These are phyloP conservation scores for Eciton burchellii DNA, from an alignment of 1,140 invertebrate species.

Conservation along the genomic window DNA sequence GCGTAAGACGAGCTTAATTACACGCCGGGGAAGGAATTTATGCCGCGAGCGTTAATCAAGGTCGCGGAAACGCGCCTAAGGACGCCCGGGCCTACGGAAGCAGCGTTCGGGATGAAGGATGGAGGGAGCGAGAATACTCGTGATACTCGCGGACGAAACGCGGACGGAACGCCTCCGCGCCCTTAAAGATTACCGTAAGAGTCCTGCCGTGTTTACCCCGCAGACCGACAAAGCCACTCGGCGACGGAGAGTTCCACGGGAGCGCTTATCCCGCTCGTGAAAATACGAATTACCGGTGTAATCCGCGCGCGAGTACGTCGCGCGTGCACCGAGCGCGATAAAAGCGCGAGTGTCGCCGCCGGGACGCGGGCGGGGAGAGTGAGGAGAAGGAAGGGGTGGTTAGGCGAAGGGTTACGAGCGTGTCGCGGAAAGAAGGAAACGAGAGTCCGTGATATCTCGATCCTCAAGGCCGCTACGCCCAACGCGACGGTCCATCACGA, in stretches of 20 bases:
- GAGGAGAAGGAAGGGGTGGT: too few relatives aligned
- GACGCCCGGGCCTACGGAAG: neutral
- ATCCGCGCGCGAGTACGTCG: constrained; percentile 3
- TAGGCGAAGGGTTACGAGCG: constrained; percentile 23
- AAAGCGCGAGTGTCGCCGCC: too few relatives aligned
- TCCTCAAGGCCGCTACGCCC: constrained; percentile 66
- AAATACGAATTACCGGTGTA: constrained; percentile 39
- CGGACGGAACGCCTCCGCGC: too few relatives aligned
- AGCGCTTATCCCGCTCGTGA: constrained; percentile 20
- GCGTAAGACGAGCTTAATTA: constrained; percentile 55
- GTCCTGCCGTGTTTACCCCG: neutral
- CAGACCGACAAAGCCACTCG: neutral
- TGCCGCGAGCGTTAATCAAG: constrained; percentile 43
- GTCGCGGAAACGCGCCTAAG: constrained; percentile 33
- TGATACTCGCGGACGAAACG: constrained; percentile 24
- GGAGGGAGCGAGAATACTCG: neutral
- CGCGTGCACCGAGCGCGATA: too few relatives aligned
- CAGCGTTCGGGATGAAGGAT: constrained; percentile 19
- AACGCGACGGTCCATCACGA: constrained; percentile 63
- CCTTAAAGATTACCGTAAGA: constrained; percentile 19
- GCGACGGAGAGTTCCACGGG: too few relatives aligned
- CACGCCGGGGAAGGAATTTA: constrained; percentile 34
- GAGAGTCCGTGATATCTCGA: constrained; percentile 50
- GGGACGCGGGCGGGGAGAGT: too few relatives aligned
- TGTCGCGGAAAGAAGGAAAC: constrained; percentile 48